Evolutionary conservation across 2,888 invertebrate species (phyloP), one percentile per base, ranked within the genome.

Genomic region (Urechis unicinctus): DNA sequence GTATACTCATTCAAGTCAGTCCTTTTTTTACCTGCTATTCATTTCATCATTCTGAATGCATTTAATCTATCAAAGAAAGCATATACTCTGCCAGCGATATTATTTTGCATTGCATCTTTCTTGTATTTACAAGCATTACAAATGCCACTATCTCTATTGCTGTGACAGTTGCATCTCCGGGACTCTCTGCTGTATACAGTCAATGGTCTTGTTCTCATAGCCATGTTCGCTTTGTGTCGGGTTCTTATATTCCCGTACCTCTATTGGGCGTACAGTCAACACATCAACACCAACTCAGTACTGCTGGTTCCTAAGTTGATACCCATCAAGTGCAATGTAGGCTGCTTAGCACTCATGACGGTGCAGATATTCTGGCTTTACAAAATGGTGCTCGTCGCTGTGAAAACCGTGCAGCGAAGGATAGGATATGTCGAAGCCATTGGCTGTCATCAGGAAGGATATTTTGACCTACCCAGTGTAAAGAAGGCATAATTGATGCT

Each of bases 161-260:
- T n/a, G n/a, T 59, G 56, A 30, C 56, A 59, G 59, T 30, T 59
- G n/a, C 44, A 49, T 17, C 45, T 22, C 26, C 53, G 56, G 26
- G 28, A 53, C 22, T 50, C 53, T 13, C 22, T 53, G 22, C 25
- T 58, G 26, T 58, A 53, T 41, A 25, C 24, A 5, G 25, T 60
- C 22, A 60, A 60, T 44, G 60, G 60, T 17, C 24, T 58, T 22
- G 22, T 42, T 2, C 46, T 58, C 24, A 50, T 60, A 21, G 50
- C 44, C 1, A 51, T 50, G 30, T 60, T 47, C 26, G 26, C 52
- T 9, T 5, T 46, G 0, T 58, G 55, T 24, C 55, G 60, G 1
- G 51, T 60, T 22, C 55, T 58, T 44, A 44, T 60, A 24, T 60
- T 60, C 36, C 60, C 60, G 36, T 60, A 52, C 51, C 53, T 60